These are phyloP conservation scores for Dallia pectoralis DNA, from an alignment of 2,797 vertebrate species.

Conservation along the genomic window DNA sequence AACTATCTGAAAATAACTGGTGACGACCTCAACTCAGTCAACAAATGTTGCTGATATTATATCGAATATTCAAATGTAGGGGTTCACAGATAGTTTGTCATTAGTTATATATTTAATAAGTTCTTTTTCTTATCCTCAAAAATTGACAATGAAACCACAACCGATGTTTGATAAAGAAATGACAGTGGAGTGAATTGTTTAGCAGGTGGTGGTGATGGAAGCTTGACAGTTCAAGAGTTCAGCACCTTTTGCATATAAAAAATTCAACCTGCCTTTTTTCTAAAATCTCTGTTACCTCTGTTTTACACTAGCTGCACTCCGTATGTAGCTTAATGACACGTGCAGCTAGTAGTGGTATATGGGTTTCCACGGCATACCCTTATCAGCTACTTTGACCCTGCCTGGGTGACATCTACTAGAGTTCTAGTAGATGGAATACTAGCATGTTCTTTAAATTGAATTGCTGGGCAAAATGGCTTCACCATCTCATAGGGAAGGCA, in stretches of 20 bases:
- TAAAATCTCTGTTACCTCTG: neutral
- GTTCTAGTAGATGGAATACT: slow-evolving; percentile 25
- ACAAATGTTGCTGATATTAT: neutral
- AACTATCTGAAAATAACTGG: neutral
- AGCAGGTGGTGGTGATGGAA: neutral
- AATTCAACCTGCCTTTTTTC: slow-evolving; percentile 9
- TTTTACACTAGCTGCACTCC: slow-evolving; percentile 17
- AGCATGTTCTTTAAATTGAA: slow-evolving; percentile 41
- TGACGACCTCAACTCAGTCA: neutral
- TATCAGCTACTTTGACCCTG: slow-evolving; percentile 29
- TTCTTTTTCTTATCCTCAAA: slow-evolving; percentile 7
- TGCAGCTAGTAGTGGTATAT: slow-evolving; percentile 15
- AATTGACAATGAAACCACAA: slow-evolving; percentile 12
- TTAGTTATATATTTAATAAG: neutral
- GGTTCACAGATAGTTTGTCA: slow-evolving; percentile 1
- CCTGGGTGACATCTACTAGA: slow-evolving; percentile 14
- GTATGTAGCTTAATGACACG: slow-evolving; percentile 6
- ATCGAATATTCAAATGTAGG: neutral
- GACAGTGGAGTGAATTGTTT: neutral
- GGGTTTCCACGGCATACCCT: slow-evolving; percentile 35
- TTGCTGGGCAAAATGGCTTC: slow-evolving; percentile 46
- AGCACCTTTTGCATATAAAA: slow-evolving; percentile 9
- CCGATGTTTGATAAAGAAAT: slow-evolving; percentile 1
- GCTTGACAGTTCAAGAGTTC: neutral
- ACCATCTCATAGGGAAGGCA: slow-evolving; percentile 31